These are phyloP conservation scores for Speoplatyrhinus poulsoni DNA, from an alignment of 2,113 vertebrate genomes.

Conservation along the genomic window DNA sequence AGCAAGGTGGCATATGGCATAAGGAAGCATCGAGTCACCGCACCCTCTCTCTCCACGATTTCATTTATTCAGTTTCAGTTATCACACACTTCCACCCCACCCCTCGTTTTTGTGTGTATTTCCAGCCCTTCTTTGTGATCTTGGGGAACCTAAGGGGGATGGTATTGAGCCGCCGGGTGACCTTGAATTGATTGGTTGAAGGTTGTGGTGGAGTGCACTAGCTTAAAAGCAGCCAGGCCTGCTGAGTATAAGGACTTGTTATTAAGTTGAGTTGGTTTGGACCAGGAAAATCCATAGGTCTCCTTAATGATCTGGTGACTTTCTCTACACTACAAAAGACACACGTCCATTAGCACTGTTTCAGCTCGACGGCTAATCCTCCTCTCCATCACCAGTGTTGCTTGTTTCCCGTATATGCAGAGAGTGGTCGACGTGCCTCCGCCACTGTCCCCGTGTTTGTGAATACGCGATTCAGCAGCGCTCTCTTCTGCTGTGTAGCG, in stretches of 20 bases:
- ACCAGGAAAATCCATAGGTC: constrained; percentile 33
- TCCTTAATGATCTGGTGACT: constrained; percentile 28
- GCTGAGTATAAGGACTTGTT: constrained; percentile 25
- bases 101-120: constrained; percentile 34
- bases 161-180: constrained; percentile 42
- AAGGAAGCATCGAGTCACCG: constrained; percentile 22
- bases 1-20: constrained; percentile 6
- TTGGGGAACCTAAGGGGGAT: constrained; percentile 27
- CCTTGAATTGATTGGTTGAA: constrained; percentile 60
- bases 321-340: constrained; percentile 6
- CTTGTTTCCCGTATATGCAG: neutral
- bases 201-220: constrained; percentile 34
- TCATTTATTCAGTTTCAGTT: neutral
- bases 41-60: neutral
- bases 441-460: neutral
- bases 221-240: constrained; percentile 30
- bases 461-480: constrained; percentile 30
- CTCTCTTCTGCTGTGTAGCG: constrained; percentile 9
- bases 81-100: constrained; percentile 14
- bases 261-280: constrained; percentile 25
- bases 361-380: neutral
- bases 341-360: constrained; percentile 30
- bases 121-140: constrained; percentile 21
- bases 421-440: too few relatives aligned
- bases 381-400: neutral